A percentile compares a stretch with the other conserved stretches of the same genome.
Conservation (phyloP, 2,113 vertebrate species). For the Chlorocebus sabaeus region DNA sequence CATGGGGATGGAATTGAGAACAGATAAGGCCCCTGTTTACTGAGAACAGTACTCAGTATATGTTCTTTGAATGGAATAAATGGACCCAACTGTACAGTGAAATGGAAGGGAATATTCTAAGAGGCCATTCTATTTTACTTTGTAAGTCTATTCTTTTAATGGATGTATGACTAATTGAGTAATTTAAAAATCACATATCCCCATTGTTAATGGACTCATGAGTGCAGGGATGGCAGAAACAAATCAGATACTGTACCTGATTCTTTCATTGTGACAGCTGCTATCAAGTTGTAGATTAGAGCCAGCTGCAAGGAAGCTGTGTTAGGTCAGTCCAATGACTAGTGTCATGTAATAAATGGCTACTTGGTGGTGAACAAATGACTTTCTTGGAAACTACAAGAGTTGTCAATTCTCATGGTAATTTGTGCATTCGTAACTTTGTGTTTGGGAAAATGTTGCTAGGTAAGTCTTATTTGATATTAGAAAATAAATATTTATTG, state of each 20-base stretch:
- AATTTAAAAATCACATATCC: slow-evolving; percentile 43
- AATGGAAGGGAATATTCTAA: background rate
- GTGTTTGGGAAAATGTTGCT: background rate
- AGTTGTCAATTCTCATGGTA: background rate
- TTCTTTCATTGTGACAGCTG: slow-evolving; percentile 40
- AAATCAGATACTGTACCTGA: slow-evolving; percentile 56
- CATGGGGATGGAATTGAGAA: background rate
- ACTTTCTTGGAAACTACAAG: background rate
- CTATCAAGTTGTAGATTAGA: slow-evolving; percentile 39
- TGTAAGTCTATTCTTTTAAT: slow-evolving; percentile 10
- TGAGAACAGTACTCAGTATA: background rate
- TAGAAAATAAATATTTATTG: background rate
- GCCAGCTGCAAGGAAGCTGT: background rate
- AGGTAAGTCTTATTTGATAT: background rate
- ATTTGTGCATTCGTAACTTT: background rate
- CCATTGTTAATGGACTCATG: slow-evolving; percentile 42
- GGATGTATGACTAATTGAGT: slow-evolving; percentile 50
- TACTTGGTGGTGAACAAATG: background rate
- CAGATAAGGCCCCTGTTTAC: background rate
- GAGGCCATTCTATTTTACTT: background rate
- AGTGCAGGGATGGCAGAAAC: slow-evolving; percentile 31
- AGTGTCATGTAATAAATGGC: background rate
- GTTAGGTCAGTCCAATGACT: background rate
- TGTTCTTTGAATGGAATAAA: background rate
- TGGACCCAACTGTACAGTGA: background rate